Conservation (phyloP, 1,140 invertebrate species). For the Drosophila chauvacae region DNA sequence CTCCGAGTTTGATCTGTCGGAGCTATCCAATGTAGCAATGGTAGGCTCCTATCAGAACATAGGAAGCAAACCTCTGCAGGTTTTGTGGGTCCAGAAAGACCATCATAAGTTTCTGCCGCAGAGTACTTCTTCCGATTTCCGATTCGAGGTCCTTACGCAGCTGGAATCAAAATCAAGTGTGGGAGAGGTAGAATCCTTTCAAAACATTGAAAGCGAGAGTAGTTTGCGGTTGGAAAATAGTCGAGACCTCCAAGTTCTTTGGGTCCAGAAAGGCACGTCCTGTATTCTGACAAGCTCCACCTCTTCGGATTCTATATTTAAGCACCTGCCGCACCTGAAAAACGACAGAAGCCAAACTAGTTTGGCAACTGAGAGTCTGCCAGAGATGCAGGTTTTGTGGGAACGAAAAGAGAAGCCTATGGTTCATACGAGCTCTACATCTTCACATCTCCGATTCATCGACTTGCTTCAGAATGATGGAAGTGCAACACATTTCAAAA, state of each 20-base stretch:
- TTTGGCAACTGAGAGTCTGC: neutral
- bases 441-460: no score
- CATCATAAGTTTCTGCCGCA: neutral
- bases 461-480: no score
- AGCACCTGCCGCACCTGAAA: no score
- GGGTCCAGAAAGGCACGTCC: neutral
- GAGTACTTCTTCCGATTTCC: neutral
- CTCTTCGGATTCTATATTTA: no score
- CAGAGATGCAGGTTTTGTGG: no score
- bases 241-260: neutral
- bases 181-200: neutral
- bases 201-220: no score
- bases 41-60: neutral
- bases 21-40: neutral
- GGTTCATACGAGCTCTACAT: no score
- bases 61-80: no score
- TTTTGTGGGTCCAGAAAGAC: neutral
- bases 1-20: neutral
- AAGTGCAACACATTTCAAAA: no score
- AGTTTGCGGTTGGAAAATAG: neutral
- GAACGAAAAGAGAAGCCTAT: neutral
- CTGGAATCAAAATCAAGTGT: neutral
- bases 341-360: neutral
- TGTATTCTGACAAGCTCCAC: neutral
- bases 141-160: no score